These are phyloP conservation scores for Tachina grossa DNA, from an alignment of 2,888 invertebrate species.

Conservation along the genomic window DNA sequence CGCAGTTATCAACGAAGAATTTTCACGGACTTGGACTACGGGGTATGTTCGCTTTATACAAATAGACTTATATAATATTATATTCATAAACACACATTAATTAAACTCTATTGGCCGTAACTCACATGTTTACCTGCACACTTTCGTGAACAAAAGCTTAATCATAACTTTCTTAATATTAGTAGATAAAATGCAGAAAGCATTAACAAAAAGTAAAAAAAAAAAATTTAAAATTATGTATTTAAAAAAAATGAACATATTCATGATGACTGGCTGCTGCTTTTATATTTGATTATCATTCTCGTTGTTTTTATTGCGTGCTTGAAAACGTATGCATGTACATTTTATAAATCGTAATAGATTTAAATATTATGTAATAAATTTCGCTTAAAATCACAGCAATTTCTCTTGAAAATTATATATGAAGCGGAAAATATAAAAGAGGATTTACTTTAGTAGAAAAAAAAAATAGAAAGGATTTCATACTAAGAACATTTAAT, in stretches of 20 bases:
- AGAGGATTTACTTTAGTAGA: slow-evolving; percentile 44
- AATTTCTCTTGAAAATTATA: slow-evolving; percentile 63
- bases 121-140: background rate
- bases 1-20: no score
- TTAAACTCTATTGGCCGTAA: background rate
- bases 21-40: no score
- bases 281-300: background rate
- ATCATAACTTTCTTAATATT: background rate
- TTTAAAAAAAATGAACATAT: background rate
- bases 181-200: background rate
- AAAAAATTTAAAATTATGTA: no score
- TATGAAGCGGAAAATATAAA: slow-evolving; percentile 58
- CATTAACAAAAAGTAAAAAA: no score
- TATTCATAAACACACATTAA: background rate
- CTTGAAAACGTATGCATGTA: slow-evolving; percentile 12
- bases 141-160: background rate
- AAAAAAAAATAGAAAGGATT: background rate
- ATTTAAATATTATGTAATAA: slow-evolving; percentile 66
- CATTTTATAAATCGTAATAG: slow-evolving; percentile 60
- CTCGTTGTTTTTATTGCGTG: slow-evolving; percentile 22
- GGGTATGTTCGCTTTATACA: slow-evolving; percentile 29
- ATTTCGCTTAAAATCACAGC: slow-evolving; percentile 67
- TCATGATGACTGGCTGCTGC: background rate
- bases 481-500: slow-evolving; percentile 36
- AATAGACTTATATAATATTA: slow-evolving; percentile 2